These are phyloP conservation scores for Megathymus violae DNA, from an alignment of 1,140 invertebrate species.

Conservation along the genomic window DNA sequence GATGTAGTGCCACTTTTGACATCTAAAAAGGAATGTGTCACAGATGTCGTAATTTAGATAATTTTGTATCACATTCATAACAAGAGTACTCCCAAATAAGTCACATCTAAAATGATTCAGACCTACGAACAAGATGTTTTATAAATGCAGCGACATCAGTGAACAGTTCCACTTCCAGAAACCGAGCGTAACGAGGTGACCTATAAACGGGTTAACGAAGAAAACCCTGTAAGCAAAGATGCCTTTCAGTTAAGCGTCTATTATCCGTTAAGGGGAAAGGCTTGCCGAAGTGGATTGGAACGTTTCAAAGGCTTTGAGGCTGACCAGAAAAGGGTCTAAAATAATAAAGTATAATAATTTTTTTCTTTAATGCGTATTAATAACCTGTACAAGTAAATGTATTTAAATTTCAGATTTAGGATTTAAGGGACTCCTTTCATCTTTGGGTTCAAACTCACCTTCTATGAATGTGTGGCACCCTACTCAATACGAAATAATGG, in stretches of 20 bases:
- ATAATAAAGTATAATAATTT: not conserved
- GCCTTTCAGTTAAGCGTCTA: conserved; percentile 11
- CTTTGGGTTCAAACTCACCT: too few species aligned
- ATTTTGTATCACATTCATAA: too few species aligned
- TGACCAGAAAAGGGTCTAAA: not conserved
- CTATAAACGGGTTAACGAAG: conserved; percentile 15
- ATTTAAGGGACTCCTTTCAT: too few species aligned
- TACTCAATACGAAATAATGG: too few species aligned
- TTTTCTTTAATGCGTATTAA: too few species aligned
- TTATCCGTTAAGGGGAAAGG: not conserved
- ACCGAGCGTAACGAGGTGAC: conserved; percentile 18
- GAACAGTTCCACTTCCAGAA: conserved; percentile 3
- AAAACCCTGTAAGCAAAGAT: conserved; percentile 7
- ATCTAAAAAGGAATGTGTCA: too few species aligned
- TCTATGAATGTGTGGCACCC: too few species aligned
- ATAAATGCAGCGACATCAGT: not conserved
- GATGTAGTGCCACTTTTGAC: too few species aligned
- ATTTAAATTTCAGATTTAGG: too few species aligned
- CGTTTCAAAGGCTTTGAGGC: not conserved
- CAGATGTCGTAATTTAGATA: too few species aligned
- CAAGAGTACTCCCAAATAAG: too few species aligned
- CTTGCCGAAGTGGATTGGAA: conserved; percentile 3
- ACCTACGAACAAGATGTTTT: not conserved
- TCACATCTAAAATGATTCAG: not conserved
- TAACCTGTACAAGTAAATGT: too few species aligned